Evolutionary conservation across 2,113 vertebrate genomes (phyloP).

Genomic region (Hippolais icterina): DNA sequence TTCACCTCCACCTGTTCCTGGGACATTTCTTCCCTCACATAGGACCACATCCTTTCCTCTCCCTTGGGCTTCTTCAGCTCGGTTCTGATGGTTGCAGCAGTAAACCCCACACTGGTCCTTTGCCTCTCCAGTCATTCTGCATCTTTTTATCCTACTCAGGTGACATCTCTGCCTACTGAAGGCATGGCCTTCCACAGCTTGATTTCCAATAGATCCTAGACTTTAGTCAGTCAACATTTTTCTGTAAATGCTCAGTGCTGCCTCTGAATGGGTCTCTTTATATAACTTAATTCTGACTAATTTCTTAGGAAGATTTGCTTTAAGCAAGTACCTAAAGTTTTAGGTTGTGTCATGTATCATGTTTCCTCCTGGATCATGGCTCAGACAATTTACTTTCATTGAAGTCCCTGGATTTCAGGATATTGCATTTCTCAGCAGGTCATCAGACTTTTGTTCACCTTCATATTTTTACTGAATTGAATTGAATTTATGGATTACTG

Average conservation of each 20-base stretch:
- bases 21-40: not conserved
- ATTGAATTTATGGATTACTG: not conserved
- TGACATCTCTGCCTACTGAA: not conserved
- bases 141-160: not conserved
- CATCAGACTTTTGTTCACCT: not conserved
- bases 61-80: not conserved
- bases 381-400: not conserved
- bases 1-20: not conserved
- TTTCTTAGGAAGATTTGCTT: not conserved
- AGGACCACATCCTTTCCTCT: not conserved
- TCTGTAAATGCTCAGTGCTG: not conserved
- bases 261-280: not conserved
- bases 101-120: accelerated
- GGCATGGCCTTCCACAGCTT: not conserved
- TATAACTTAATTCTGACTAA: not conserved
- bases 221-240: not conserved
- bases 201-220: not conserved
- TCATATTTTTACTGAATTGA: not conserved
- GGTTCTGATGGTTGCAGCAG: not conserved
- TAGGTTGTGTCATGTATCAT: not conserved
- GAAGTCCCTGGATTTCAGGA: not conserved
- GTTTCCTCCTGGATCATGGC: not conserved
- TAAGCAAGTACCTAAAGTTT: not conserved
- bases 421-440: not conserved
- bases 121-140: not conserved